phyloP scores from a whole-genome alignment of 2,888 invertebrate species.

The Herminia tarsipennalis region DNA sequence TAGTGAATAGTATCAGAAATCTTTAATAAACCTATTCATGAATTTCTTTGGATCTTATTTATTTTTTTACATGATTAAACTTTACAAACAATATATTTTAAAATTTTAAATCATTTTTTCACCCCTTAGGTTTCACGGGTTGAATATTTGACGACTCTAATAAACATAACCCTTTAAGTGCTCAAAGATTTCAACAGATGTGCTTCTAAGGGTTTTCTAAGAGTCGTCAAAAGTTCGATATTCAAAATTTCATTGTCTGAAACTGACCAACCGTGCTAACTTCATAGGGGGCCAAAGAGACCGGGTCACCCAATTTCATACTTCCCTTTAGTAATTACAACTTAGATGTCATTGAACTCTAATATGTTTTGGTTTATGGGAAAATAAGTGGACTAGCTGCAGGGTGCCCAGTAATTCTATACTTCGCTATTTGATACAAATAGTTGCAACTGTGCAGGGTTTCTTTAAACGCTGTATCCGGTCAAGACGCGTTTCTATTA shows the following conservation, averaged over 20 bases:
- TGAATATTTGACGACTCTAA: constrained; percentile 47
- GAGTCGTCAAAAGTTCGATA: constrained; percentile 62
- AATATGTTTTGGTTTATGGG: constrained; percentile 68
- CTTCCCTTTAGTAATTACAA: constrained; percentile 79
- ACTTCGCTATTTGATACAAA: constrained; percentile 53
- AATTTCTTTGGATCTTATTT: background rate
- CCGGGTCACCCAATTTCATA: constrained; percentile 79
- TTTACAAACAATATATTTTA: too few relatives aligned
- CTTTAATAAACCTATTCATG: constrained; percentile 6
- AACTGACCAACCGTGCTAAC: constrained; percentile 80
- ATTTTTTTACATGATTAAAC: too few relatives aligned
- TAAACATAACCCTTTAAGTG: constrained; percentile 31
- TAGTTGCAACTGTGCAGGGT: constrained; percentile 57
- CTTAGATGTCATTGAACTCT: constrained; percentile 79
- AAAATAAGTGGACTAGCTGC: constrained; percentile 74
- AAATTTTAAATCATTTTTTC: too few relatives aligned
- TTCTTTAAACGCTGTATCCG: constrained; percentile 48
- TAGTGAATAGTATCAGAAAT: constrained; percentile 6
- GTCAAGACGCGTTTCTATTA: constrained; percentile 49
- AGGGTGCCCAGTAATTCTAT: constrained; percentile 66
- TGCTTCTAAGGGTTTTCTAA: constrained; percentile 58
- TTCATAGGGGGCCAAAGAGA: constrained; percentile 71
- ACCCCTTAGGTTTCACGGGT: constrained; percentile 34
- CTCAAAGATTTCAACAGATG: constrained; percentile 62
- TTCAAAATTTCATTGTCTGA: constrained; percentile 73